phyloP scores from a whole-genome alignment of 2,888 invertebrate species.

The Ophioninae sp. region DNA sequence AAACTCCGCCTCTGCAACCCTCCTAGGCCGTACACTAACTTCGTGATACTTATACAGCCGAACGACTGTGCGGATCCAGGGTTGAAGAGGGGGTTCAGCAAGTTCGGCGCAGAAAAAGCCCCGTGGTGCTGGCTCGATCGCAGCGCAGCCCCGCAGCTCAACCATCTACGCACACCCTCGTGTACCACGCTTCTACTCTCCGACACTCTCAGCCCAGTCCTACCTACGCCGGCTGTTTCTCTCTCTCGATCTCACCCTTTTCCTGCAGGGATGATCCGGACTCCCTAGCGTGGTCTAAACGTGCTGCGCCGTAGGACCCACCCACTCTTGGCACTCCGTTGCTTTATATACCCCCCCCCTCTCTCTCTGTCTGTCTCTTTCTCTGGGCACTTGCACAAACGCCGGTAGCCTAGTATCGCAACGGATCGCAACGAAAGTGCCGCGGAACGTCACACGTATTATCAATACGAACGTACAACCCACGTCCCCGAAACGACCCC shows the following conservation, averaged over 20 bases:
- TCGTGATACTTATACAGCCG: slow-evolving; percentile 47
- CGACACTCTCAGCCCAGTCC: slow-evolving; percentile 42
- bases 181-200: slow-evolving; percentile 3
- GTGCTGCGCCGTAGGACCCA: slow-evolving; percentile 38
- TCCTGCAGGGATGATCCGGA: slow-evolving; percentile 29
- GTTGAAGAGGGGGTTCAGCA: too few species aligned
- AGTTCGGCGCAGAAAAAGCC: slow-evolving; percentile 22
- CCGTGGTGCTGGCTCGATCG: too few species aligned
- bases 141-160: slow-evolving; percentile 43
- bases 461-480: slow-evolving; percentile 14
- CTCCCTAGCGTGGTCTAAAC: slow-evolving; percentile 42
- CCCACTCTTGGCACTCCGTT: slow-evolving; percentile 42
- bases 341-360: slow-evolving; percentile 32
- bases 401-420: background rate
- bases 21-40: slow-evolving; percentile 56
- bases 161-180: slow-evolving; percentile 56
- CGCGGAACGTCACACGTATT: slow-evolving; percentile 18
- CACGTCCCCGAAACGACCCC: slow-evolving; percentile 31
- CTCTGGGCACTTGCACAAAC: slow-evolving; percentile 17
- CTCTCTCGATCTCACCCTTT: slow-evolving; percentile 53
- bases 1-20: slow-evolving; percentile 72
- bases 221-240: slow-evolving; percentile 38
- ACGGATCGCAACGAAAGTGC: slow-evolving; percentile 10
- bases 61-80: too few species aligned
- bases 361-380: slow-evolving; percentile 52